Evolutionary conservation across 2,888 invertebrate species (phyloP).

Genomic region (Xestobium rufovillosum): DNA sequence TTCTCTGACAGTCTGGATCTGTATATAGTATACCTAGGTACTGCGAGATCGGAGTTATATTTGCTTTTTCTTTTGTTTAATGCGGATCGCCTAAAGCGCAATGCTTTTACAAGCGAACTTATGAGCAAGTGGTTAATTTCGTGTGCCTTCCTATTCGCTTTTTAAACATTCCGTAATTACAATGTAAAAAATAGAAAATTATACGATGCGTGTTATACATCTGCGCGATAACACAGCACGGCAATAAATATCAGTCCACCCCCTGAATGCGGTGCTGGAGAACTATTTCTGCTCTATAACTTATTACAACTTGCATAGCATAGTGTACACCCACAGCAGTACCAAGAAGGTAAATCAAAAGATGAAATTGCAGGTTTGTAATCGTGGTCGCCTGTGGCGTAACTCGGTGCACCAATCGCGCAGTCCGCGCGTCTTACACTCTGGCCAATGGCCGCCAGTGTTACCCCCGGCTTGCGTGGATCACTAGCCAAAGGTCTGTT

Average conservation of each 20-base stretch:
- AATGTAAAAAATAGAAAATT: no score
- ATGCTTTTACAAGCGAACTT: no score
- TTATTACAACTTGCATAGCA: conserved; percentile 24
- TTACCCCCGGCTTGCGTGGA: conserved; percentile 39
- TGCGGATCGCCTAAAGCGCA: no score
- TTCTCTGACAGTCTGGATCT: no score
- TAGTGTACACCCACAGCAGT: conserved; percentile 32
- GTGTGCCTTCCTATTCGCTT: no score
- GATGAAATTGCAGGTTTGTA: conserved; percentile 42
- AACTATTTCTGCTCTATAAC: conserved; percentile 29
- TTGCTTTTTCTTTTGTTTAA: no score
- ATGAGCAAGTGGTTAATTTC: no score
- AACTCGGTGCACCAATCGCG: conserved; percentile 42
- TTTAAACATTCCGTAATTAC: no score
- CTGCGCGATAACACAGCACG: no score
- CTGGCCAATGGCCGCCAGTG: conserved; percentile 44
- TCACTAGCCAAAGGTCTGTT: conserved; percentile 38
- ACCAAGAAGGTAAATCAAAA: conserved; percentile 38
- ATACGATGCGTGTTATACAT: no score
- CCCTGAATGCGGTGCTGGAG: conserved; percentile 31
- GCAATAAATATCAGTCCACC: conserved; percentile 28
- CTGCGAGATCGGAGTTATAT: no score
- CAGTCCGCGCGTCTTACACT: conserved; percentile 34
- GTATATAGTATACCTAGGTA: no score
- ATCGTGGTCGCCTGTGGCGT: conserved; percentile 39